Evolutionary conservation across 2,888 invertebrate species (phyloP), one percentile per base, ranked within the genome.

Genomic region (Carabus problematicus): DNA sequence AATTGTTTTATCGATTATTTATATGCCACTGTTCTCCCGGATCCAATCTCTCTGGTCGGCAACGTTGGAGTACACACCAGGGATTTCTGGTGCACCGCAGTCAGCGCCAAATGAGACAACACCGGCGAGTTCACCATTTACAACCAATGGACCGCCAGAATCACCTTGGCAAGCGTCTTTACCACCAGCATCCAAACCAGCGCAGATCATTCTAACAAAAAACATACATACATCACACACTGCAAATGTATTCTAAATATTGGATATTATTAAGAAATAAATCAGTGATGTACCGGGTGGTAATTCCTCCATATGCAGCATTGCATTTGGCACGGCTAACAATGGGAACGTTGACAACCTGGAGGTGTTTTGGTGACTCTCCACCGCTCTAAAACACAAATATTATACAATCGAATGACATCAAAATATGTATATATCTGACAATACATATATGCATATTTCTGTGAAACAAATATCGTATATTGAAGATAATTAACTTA

Each of bases 121-220:
- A 60, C 67, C 67, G 41, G 47, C 60, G 9, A 18, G 60, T 11
- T 7, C 8, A 12, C 60, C 67, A 11, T 60, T n/a, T 4, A 11
- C 12, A 2, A 60, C 52, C 16, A 67, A 40, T 41, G 67, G 67
- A 40, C 67, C 67, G 19, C 67, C 67, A 8, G 52, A 54, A 16
- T 67, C 67, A 49, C 67, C 71, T 55, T 71, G 71, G 41, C 71
- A 71, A 11, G 70, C 42, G 39, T 70, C 71, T 12, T 54, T 62
- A n/a, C 70, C 70, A 14, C 71, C 71, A n/a, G 66, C 42, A 18
- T 39, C 42, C 18, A 19, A 68, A 39, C 68, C 69, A 55, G 60
- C 60, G 39, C 69, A 69, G 8, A 71, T 41, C 71, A 71, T 71
- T 29, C 60, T 67, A 29, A 29, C 29, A 29, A 6, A 29, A 6